A percentile compares a stretch with the other conserved stretches of the same genome.
Evolutionary conservation across 1,140 invertebrate genomes (phyloP).

Genomic region (silkworm (Bombyx mori)): ASM3026992v2 NC_085111.1:16331501-16332000

Average conservation of each 20-base stretch:
- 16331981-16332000: too few relatives aligned
- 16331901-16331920: slow-evolving; percentile 14
- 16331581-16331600: too few relatives aligned
- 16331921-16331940: background rate
- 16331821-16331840: slow-evolving; percentile 2
- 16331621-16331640: too few relatives aligned
- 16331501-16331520: too few relatives aligned
- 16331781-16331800: slow-evolving; percentile 13
- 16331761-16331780: slow-evolving; percentile 14
- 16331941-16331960: slow-evolving; percentile 1
- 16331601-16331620: too few relatives aligned
- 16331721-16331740: slow-evolving; percentile 14
- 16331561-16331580: too few relatives aligned
- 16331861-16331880: slow-evolving; percentile 36
- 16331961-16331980: too few relatives aligned
- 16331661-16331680: background rate
- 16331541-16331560: too few relatives aligned
- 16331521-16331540: too few relatives aligned
- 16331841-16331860: slow-evolving; percentile 26
- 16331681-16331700: background rate
- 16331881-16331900: slow-evolving; percentile 31
- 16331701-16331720: slow-evolving; percentile 1
- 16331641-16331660: background rate
- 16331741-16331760: slow-evolving; percentile 13
- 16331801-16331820: slow-evolving; percentile 1